Evolutionary conservation across 2,113 vertebrate genomes (phyloP), one percentile per base, ranked within the genome.

Genomic region (Synchiropus splendidus): DNA sequence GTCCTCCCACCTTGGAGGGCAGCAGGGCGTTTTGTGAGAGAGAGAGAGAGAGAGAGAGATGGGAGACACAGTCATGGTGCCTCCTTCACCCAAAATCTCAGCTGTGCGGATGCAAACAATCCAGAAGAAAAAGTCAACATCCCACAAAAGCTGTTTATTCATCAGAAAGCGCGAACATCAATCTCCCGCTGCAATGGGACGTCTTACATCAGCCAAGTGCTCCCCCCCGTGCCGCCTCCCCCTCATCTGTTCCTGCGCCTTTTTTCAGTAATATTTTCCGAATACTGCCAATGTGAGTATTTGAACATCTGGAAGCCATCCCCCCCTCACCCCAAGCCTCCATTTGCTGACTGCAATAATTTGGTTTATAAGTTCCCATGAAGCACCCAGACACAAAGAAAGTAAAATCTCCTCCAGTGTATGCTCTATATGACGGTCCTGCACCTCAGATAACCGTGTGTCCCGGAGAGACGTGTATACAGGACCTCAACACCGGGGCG

Each of bases 271-370:
- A 72, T 68, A 68, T 67, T 75, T 71, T 74, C 61, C 57, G 64
- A 65, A 70, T 61, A 37, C 64, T 53, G 78, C 75, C 74, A 85
- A 65, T 76, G 55, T 16, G 30, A 68, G 39, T 52, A 48, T 73
- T 80, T 61, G 21, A 73, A 79, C 84, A 87, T 86, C 82, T 86
- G 85, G 82, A 80, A 83, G 48, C 76, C 72, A 79, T 83, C 75
- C 51, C 34, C 49, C 31, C 54, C 12, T 16, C 10, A 6, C 39
- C 54, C 50, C 15, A 16, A 57, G 49, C 51, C 58, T 62, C 64
- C 67, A 58, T 75, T 78, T 70, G 68, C 81, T 83, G 72, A 76
- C 72, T 77, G 61, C 53, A 64, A 59, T 78, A 32, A 64, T 72
- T 76, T 80, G 61, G 50, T 81, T 79, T 69, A 58, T 72, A 70